These are phyloP conservation scores for Lagodon rhomboides DNA, from an alignment of 2,797 vertebrate genomes.

Conservation along the genomic window DNA sequence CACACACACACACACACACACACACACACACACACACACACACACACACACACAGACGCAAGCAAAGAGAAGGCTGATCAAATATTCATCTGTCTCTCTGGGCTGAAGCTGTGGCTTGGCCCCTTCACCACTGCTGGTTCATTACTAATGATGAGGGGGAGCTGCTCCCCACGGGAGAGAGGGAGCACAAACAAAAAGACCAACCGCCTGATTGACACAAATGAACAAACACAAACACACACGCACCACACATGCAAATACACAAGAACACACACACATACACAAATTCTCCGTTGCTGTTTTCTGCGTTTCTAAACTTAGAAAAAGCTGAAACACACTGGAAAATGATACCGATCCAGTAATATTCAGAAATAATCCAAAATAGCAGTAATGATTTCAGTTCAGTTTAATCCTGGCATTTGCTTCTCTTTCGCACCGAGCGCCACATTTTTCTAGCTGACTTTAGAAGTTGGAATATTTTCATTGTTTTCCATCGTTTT, in stretches of 20 bases:
- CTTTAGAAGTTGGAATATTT: too few relatives aligned
- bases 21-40: conserved; percentile 24
- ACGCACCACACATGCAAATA: conserved; percentile 9
- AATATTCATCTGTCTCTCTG: conserved; percentile 75
- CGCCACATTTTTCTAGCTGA: too few relatives aligned
- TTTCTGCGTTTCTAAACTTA: not conserved
- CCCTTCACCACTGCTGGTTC: conserved; percentile 66
- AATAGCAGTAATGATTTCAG: not conserved
- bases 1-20: conserved; percentile 10
- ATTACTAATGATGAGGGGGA: conserved; percentile 75
- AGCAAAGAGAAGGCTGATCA: conserved; percentile 66
- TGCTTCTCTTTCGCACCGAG: too few relatives aligned
- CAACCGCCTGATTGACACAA: conserved; percentile 60
- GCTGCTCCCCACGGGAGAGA: conserved; percentile 50
- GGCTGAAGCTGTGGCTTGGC: conserved; percentile 62
- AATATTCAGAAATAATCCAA: not conserved
- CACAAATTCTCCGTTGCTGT: not conserved
- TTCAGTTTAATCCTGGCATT: too few relatives aligned
- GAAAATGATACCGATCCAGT: conserved; percentile 15
- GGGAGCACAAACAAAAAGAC: conserved; percentile 64
- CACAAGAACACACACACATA: conserved; percentile 10
- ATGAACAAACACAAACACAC: conserved; percentile 23
- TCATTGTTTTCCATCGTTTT: too few relatives aligned
- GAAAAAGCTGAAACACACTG: not conserved
- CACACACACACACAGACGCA: conserved; percentile 7